Evolutionary conservation across 2,888 invertebrate species (phyloP).

Genomic region (Drosophila fungiperda): DNA sequence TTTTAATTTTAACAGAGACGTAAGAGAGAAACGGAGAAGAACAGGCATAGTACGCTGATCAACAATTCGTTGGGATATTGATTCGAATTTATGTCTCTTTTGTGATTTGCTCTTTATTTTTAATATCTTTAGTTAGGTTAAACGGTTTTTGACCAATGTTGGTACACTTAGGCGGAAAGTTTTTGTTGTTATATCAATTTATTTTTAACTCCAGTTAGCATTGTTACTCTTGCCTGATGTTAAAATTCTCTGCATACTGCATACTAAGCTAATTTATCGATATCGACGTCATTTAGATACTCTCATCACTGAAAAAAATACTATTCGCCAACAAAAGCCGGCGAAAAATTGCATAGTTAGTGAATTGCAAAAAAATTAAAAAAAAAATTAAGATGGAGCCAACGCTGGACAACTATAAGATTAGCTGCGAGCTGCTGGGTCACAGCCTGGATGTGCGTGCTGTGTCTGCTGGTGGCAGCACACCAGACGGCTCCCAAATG

Average conservation of each 20-base stretch:
- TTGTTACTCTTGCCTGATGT: not conserved
- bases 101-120: not conserved
- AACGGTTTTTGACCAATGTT: too few relatives aligned
- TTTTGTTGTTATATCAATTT: not conserved
- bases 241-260: slow-evolving; percentile 2
- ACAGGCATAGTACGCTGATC: slow-evolving; percentile 17
- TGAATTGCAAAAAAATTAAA: slow-evolving; percentile 17
- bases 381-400: slow-evolving; percentile 60
- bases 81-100: not conserved
- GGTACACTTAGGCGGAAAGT: too few relatives aligned
- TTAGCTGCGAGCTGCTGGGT: slow-evolving; percentile 91
- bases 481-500: slow-evolving; percentile 87
- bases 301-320: slow-evolving; percentile 25
- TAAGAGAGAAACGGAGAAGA: not conserved
- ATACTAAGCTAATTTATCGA: not conserved
- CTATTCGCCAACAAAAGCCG: slow-evolving; percentile 38
- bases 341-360: slow-evolving; percentile 51
- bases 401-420: slow-evolving; percentile 88
- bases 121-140: too few relatives aligned
- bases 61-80: not conserved
- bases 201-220: not conserved
- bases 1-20: slow-evolving; percentile 4
- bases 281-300: slow-evolving; percentile 25
- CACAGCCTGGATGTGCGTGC: slow-evolving; percentile 95
- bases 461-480: slow-evolving; percentile 86